These are phyloP conservation scores for Cotesia congregata DNA, from an alignment of 2,888 invertebrate genomes.

Conservation along the genomic window DNA sequence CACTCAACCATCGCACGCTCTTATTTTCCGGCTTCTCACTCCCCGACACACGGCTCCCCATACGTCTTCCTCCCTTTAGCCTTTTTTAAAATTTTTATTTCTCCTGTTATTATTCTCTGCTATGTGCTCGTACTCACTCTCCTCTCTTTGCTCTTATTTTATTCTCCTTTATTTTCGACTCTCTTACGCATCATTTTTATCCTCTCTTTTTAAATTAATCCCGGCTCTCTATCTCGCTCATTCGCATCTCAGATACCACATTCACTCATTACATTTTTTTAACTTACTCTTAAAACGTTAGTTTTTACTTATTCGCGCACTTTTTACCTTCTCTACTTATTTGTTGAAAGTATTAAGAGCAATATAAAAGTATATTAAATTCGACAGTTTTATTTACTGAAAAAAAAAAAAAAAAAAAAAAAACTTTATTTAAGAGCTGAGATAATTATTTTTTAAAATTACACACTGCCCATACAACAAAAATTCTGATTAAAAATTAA, in stretches of 20 bases:
- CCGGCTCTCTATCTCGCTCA: neutral
- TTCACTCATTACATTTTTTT: neutral
- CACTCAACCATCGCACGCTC: slow-evolving; percentile 52
- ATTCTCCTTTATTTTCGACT: neutral
- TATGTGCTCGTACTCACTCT: neutral
- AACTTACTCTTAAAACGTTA: neutral
- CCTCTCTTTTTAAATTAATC: neutral
- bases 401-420: too few species aligned
- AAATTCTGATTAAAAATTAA: too few species aligned
- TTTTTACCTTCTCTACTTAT: neutral
- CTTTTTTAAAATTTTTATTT: neutral
- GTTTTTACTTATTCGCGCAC: neutral
- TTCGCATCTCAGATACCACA: neutral
- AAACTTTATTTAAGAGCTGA: too few species aligned
- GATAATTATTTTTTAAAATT: too few species aligned
- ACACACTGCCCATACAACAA: too few species aligned
- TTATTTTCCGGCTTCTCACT: slow-evolving; percentile 52
- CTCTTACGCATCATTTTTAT: slow-evolving; percentile 4
- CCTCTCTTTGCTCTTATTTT: slow-evolving; percentile 22
- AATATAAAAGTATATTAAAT: neutral
- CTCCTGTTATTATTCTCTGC: neutral
- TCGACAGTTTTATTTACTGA: too few species aligned
- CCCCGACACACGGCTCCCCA: slow-evolving; percentile 52
- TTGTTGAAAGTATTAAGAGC: neutral
- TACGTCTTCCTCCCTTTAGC: neutral